Percentiles rank a stretch among this genome's conserved stretches.
Conservation (phyloP, 2,888 invertebrate genomes). For the Tachina lurida region DNA sequence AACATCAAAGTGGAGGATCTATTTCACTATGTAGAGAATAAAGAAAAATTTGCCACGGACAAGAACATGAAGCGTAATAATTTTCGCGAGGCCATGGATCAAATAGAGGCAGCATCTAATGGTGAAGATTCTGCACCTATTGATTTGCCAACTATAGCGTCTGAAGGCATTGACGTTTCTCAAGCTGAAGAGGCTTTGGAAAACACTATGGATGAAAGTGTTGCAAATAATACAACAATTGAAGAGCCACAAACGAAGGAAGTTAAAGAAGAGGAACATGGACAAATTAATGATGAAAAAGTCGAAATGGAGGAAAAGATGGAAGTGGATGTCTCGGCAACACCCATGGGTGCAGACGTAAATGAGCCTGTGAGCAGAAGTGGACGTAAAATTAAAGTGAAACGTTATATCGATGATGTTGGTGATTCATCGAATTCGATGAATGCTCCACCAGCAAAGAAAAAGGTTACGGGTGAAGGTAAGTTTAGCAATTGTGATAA, state of each 20-base stretch:
- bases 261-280: conserved; percentile 31
- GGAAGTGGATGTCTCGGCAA: conserved; percentile 9
- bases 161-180: conserved; percentile 59
- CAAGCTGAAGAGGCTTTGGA: conserved; percentile 63
- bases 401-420: conserved; percentile 81
- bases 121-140: conserved; percentile 84
- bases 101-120: conserved; percentile 91
- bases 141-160: conserved; percentile 76
- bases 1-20: conserved; percentile 93
- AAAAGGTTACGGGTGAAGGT: conserved; percentile 78
- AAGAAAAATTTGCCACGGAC: conserved; percentile 88
- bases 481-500: conserved; percentile 39
- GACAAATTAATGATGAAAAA: conserved; percentile 4
- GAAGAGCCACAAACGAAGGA: conserved; percentile 63
- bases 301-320: conserved; percentile 40
- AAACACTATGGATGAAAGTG: conserved; percentile 65
- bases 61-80: conserved; percentile 90
- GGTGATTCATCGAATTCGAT: conserved; percentile 68
- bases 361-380: conserved; percentile 86
- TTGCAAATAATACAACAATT: conserved; percentile 49
- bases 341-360: conserved; percentile 67
- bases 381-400: conserved; percentile 90
- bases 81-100: conserved; percentile 93
- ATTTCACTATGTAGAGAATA: conserved; percentile 91
- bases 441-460: conserved; percentile 76